Percentiles rank a stretch among this genome's conserved stretches.
Conservation (phyloP, 35 echinoderm and acorn worm genomes). For the Lytechinus pictus region DNA sequence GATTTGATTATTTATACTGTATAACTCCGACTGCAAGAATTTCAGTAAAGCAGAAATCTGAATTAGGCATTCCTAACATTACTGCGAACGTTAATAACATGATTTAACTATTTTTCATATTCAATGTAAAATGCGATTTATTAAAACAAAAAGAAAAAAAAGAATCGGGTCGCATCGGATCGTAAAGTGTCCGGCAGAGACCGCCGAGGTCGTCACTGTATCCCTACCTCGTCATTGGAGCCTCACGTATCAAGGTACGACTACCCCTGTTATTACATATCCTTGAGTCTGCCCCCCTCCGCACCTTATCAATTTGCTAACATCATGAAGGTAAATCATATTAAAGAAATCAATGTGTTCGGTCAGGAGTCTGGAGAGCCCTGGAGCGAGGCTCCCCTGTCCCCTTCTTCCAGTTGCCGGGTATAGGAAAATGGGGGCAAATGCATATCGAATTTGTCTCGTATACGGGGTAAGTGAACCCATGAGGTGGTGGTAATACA, state of each 20-base stretch:
- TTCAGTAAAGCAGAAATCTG: too few relatives aligned
- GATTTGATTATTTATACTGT: too few relatives aligned
- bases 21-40: too few relatives aligned
- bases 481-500: neutral
- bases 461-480: neutral
- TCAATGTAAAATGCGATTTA: too few relatives aligned
- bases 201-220: too few relatives aligned
- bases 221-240: too few relatives aligned
- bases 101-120: too few relatives aligned
- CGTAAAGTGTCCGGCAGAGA: too few relatives aligned
- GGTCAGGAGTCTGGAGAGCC: neutral
- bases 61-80: too few relatives aligned
- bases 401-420: neutral
- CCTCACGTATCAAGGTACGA: neutral
- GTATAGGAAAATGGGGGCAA: neutral
- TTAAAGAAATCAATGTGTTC: neutral
- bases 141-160: too few relatives aligned
- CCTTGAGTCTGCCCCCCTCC: neutral
- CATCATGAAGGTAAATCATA: neutral
- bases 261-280: neutral
- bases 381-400: neutral
- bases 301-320: neutral
- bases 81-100: too few relatives aligned
- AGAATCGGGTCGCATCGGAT: too few relatives aligned
- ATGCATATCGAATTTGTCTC: conserved; percentile 2